Conservation (phyloP, 2,113 vertebrate species). For the Vulpes lagopus region DNA sequence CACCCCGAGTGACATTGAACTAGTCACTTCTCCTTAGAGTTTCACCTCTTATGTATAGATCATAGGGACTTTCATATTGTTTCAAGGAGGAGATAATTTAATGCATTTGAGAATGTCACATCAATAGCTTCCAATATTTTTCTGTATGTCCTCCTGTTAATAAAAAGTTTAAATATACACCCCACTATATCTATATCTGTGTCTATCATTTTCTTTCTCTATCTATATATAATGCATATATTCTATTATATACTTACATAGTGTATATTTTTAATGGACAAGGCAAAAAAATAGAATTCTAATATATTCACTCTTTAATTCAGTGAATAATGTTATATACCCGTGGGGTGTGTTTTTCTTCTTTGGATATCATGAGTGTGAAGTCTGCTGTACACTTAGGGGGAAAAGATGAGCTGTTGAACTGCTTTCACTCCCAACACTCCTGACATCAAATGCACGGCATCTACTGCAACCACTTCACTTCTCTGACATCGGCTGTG, state of each 20-base stretch:
- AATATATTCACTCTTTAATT: background rate
- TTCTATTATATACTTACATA: slow-evolving; percentile 9
- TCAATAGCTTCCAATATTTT: background rate
- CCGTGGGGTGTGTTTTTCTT: background rate
- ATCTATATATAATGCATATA: background rate
- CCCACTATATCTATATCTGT: background rate
- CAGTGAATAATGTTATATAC: background rate
- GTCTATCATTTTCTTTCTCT: background rate
- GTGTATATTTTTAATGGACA: slow-evolving; percentile 1
- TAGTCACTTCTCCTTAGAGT: background rate
- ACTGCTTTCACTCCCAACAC: background rate
- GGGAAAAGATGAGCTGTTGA: background rate
- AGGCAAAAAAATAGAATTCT: slow-evolving; percentile 1
- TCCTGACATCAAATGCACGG: background rate
- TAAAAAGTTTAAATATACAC: slow-evolving; percentile 14
- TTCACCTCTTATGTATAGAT: background rate
- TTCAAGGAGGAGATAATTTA: slow-evolving; percentile 33
- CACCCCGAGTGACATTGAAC: background rate
- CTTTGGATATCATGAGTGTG: slow-evolving; percentile 22
- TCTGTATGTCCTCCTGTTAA: background rate
- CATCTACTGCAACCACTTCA: background rate
- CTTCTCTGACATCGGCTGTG: background rate
- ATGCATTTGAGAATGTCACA: background rate
- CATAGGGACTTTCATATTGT: background rate
- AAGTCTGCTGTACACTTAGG: background rate